Evolutionary conservation across 2,888 invertebrate species (phyloP), one percentile per base, ranked within the genome.

Genomic region (Schizotus pectinicornis): DNA sequence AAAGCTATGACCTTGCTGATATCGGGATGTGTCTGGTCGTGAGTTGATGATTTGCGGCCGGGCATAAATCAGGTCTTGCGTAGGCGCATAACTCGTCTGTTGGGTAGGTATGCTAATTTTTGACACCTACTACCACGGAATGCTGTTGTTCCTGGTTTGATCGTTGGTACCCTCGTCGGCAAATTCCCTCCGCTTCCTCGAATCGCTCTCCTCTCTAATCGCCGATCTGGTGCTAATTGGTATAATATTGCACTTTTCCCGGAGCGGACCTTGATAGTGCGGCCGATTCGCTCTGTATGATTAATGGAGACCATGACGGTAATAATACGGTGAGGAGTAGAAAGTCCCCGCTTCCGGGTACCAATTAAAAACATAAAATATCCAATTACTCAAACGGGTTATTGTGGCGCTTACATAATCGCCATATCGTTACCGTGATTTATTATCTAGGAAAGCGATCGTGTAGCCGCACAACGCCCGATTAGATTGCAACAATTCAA

Each of bases 401-500:
- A 13, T 43, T 43, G 12, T n/a, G 7, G 8, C 1, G 12, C 11
- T 11, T 32, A 55, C 35, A 42, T 55, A 55, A 55, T 45, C 22
- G 14, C 42, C 8, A 37, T 34, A 13, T 22, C 38, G 11, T 11
- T 12, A 37, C n/a, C 38, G 5, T 48, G 49, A 49, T 49, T 49
- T 49, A 49, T 38, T 14, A 41, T 42, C 32, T 51, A 41, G 42
- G 42, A 11, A 41, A 39, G 42, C 41, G 42, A 50, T 34, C 34
- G 12, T 46, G 9, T 37, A 31, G 51, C 42, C 22, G 51, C 22
- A 22, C 5, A 22, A 22, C 22, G 22, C 22, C 42, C 51, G 51
- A 41, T 51, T 51, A 51, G 51, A 51, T 53, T 53, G 53, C 36
- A 53, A 46, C 53, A 54, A 54, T 54, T 54, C 54, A 54, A 54